phyloP scores from a whole-genome alignment of 1,140 invertebrate species.

The Cydia pomonella region DNA sequence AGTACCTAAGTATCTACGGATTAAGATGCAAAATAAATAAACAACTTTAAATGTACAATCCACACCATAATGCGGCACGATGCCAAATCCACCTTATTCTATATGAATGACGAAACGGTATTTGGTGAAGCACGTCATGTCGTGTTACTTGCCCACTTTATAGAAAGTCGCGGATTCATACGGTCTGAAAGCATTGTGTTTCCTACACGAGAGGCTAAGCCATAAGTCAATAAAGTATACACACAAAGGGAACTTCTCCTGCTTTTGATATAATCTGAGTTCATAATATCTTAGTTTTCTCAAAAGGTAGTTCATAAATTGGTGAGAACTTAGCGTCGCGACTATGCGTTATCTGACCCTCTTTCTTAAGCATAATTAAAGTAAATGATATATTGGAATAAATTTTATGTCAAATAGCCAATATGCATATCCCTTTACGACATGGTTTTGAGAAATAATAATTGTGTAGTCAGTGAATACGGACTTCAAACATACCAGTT shows the following conservation, averaged over 20 bases:
- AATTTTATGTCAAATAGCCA: too few relatives aligned
- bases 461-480: too few relatives aligned
- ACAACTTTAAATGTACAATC: too few relatives aligned
- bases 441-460: too few relatives aligned
- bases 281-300: background rate
- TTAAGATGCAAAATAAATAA: too few relatives aligned
- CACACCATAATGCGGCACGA: background rate
- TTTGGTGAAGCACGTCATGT: background rate
- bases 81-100: background rate
- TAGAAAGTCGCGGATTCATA: background rate
- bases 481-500: too few relatives aligned
- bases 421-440: too few relatives aligned
- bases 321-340: background rate
- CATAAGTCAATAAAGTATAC: conserved; percentile 1
- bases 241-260: background rate
- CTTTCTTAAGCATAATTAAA: too few relatives aligned
- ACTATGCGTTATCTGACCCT: background rate
- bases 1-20: too few relatives aligned
- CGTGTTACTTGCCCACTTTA: conserved; percentile 10
- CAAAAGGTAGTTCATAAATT: background rate
- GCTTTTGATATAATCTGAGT: background rate
- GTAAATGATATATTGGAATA: too few relatives aligned
- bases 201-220: conserved; percentile 2
- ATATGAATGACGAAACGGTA: conserved; percentile 14
- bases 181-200: conserved; percentile 7